A percentile compares a stretch with the other conserved stretches of the same genome.
These are phyloP conservation scores for Scaptomyza graminum DNA, from an alignment of 1,140 invertebrate species.

Conservation along the genomic window DNA sequence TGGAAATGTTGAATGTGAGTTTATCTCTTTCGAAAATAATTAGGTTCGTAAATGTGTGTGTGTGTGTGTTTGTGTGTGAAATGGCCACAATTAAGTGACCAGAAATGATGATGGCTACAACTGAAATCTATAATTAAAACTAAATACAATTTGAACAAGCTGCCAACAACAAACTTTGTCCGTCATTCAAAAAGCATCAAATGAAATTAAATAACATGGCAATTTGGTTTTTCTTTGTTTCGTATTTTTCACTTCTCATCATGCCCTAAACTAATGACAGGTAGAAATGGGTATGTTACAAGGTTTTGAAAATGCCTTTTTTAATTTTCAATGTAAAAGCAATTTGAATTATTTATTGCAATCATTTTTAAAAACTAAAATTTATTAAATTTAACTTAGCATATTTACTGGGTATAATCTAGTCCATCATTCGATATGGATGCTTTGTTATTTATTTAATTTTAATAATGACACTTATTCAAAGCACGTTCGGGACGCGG, in stretches of 20 bases:
- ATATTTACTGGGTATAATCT: too few relatives aligned
- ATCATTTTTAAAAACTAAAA: too few relatives aligned
- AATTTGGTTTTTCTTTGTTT: not conserved
- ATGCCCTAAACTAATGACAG: not conserved
- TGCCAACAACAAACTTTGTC: slow-evolving; percentile 3
- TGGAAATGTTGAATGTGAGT: slow-evolving; percentile 31
- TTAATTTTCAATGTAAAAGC: too few relatives aligned
- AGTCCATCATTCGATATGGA: not conserved
- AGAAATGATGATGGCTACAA: slow-evolving; percentile 27
- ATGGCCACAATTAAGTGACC: slow-evolving; percentile 50
- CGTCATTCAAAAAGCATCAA: slow-evolving; percentile 12
- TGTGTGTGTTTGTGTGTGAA: slow-evolving; percentile 30
- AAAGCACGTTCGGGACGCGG: slow-evolving; percentile 24
- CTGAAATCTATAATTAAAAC: slow-evolving; percentile 54
- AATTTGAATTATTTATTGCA: too few relatives aligned
- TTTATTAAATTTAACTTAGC: too few relatives aligned
- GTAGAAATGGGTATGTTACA: not conserved
- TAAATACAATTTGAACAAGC: slow-evolving; percentile 39
- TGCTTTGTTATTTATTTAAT: slow-evolving; percentile 10
- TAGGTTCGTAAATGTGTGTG: slow-evolving; percentile 10
- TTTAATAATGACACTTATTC: slow-evolving; percentile 25
- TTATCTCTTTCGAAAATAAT: slow-evolving; percentile 22
- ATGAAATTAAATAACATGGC: slow-evolving; percentile 14
- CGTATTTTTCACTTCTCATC: not conserved
- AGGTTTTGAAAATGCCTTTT: too few relatives aligned